A percentile compares a stretch with the other conserved stretches of the same genome.
phyloP scores from a whole-genome alignment of 2,113 vertebrate species.

The Gobio gobio region DNA sequence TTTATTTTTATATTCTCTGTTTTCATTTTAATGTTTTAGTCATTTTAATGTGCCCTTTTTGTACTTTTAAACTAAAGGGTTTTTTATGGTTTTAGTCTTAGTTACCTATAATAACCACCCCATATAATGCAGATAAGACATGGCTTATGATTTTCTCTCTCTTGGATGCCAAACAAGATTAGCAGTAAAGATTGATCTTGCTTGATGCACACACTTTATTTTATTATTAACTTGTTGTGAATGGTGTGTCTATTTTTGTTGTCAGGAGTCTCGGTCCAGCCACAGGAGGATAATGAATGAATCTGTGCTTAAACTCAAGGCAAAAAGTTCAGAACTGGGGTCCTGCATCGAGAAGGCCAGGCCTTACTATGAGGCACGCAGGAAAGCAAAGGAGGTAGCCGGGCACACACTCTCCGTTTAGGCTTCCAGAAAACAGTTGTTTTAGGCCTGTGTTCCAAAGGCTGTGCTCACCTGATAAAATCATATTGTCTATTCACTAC shows the following conservation, averaged over 20 bases:
- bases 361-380: constrained; percentile 89
- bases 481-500: constrained; percentile 3
- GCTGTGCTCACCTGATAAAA: background rate
- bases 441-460: background rate
- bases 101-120: background rate
- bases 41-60: background rate
- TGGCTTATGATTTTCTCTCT: background rate
- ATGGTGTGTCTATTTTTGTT: background rate
- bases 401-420: background rate
- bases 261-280: constrained; percentile 85
- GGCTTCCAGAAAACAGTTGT: background rate
- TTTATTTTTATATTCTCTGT: background rate
- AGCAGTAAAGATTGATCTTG: background rate
- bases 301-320: constrained; percentile 86
- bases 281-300: constrained; percentile 88
- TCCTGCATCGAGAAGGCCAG: constrained; percentile 89
- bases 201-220: background rate
- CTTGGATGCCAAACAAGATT: background rate
- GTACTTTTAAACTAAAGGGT: background rate
- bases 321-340: constrained; percentile 84
- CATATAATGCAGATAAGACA: background rate
- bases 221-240: background rate
- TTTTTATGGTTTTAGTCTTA: background rate
- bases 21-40: background rate
- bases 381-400: constrained; percentile 85